These are phyloP conservation scores for Rhodophaea formosa DNA, from an alignment of 2,888 invertebrate species.

Conservation along the genomic window DNA sequence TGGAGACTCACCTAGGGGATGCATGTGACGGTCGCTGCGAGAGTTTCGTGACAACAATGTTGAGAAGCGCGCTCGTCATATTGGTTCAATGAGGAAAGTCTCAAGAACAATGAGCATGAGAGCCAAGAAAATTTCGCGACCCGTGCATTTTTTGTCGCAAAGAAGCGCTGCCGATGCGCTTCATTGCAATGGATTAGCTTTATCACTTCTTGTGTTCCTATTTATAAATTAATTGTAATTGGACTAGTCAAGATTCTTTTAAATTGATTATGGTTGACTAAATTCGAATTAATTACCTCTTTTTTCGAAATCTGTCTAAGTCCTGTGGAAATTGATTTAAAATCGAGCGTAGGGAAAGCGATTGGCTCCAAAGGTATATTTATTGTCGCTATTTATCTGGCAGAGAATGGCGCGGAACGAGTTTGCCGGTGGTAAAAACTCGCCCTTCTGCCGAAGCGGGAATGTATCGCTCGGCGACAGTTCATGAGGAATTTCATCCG, in stretches of 20 bases:
- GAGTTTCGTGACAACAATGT: conserved; percentile 60
- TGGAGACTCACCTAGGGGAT: conserved; percentile 39
- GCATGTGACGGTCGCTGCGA: conserved; percentile 31
- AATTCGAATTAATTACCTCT: background rate
- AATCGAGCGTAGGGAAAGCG: conserved; percentile 48
- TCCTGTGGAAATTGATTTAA: conserved; percentile 11
- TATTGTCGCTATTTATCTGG: conserved; percentile 62
- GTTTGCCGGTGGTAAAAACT: conserved; percentile 70
- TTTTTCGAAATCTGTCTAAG: background rate
- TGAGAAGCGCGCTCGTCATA: conserved; percentile 57
- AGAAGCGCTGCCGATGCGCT: conserved; percentile 26
- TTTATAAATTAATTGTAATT: conserved; percentile 17
- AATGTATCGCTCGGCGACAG: conserved; percentile 67
- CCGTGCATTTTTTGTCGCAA: conserved; percentile 53
- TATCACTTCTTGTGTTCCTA: conserved; percentile 16
- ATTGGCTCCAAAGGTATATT: conserved; percentile 56
- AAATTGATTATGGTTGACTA: background rate
- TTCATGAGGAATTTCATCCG: conserved; percentile 70
- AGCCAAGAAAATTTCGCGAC: conserved; percentile 60
- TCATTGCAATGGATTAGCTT: conserved; percentile 31
- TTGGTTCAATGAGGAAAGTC: conserved; percentile 69
- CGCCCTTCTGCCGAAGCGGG: conserved; percentile 64
- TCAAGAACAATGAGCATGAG: conserved; percentile 67
- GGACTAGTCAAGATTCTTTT: background rate
- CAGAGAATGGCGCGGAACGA: conserved; percentile 59